Evolutionary conservation across 2,113 vertebrate genomes (phyloP), one percentile per base, ranked within the genome.

Genomic region (Cairina moschata): DNA sequence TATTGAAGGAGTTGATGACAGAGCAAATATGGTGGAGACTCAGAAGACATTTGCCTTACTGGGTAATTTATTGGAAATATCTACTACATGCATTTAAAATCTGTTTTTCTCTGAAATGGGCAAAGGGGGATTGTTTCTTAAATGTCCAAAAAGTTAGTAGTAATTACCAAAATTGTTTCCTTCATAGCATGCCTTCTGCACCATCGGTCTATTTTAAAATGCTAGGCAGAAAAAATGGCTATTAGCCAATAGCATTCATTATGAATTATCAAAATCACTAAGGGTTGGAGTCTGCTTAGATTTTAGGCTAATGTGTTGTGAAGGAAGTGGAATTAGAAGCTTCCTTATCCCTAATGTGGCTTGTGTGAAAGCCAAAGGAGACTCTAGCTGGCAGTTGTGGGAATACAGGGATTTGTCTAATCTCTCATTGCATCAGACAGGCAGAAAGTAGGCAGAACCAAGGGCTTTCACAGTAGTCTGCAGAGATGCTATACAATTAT

Each of bases 1-100:
- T 18, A 99, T 99, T 36, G 98, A 99, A 88, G 99, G 99, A 25
- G 96, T 99, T 56, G 96, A 99, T 78, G 99, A 99, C 97, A 95
- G 83, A 87, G 98, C 97, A 9, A 98, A 98, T 91, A 98, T 99
- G 98, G 89, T 97, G 54, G 99, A 99, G 95, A 99, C 99, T 11
- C 98, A 91, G 79, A 98, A 97, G 95, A 99, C 99, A 3, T 99
- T 99, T 95, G 85, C 92, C 0, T 95, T 99, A 3, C 95, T 99
- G 82, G 99, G 99, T 99, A 97, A 97, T 92, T 85, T 75, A 52
- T 34, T 78, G 22, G 26, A 44, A 22, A 32, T 48, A 4, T 13
- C 9, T 79, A 62, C 69, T 26, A 28, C 54, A 7, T 21, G 12
- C 13, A 25, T 36, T 42, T 20, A 15, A 73, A 50, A 1, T 26